These are phyloP conservation scores for Drosophila bocqueti DNA, from an alignment of 1,140 invertebrate genomes.

Conservation along the genomic window DNA sequence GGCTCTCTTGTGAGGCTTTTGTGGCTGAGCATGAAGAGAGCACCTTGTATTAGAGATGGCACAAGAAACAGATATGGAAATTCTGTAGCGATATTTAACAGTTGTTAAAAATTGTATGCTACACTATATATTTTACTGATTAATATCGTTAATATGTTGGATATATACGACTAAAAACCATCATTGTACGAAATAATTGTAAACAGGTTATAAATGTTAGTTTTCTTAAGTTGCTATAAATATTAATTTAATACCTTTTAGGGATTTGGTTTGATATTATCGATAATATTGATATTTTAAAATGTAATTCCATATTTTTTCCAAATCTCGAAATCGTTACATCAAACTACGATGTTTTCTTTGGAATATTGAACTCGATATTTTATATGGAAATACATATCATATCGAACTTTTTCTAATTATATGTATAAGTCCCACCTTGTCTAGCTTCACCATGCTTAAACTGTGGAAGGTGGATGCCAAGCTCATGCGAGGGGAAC, in stretches of 20 bases:
- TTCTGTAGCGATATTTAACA: neutral
- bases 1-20: neutral
- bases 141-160: neutral
- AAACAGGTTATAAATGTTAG: neutral
- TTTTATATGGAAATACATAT: neutral
- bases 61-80: neutral
- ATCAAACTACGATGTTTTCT: too few species aligned
- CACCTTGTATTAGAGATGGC: neutral
- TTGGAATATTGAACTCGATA: too few species aligned
- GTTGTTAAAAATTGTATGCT: neutral
- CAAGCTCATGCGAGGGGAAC: neutral
- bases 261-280: neutral
- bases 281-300: neutral
- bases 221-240: neutral
- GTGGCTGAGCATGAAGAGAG: too few species aligned
- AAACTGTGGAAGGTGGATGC: slow-evolving; percentile 1
- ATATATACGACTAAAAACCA: neutral
- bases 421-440: neutral
- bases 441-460: neutral
- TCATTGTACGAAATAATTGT: neutral
- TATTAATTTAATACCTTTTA: too few species aligned
- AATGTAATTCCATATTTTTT: neutral
- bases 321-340: neutral
- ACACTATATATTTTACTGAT: neutral
- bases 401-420: neutral